phyloP scores from a whole-genome alignment of 2,888 invertebrate genomes.

The Tyria jacobaeae region DNA sequence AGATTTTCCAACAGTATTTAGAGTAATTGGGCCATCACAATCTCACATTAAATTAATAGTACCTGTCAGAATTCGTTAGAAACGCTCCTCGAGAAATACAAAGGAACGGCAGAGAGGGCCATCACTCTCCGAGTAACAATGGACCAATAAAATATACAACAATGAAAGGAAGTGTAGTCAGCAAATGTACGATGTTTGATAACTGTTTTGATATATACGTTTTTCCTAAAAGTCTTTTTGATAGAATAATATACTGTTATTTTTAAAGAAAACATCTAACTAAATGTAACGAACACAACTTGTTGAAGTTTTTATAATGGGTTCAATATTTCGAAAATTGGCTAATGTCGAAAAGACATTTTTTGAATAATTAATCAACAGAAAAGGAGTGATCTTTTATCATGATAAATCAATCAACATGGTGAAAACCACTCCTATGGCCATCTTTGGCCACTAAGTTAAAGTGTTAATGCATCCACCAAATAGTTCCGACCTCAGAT shows the following conservation, averaged over 20 bases:
- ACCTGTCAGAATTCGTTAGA: conserved; percentile 69
- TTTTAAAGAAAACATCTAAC: background rate
- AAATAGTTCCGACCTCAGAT: too few relatives aligned
- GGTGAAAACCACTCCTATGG: too few relatives aligned
- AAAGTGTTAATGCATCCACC: too few relatives aligned
- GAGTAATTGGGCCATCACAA: conserved; percentile 59
- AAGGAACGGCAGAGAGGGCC: conserved; percentile 54
- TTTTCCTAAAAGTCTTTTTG: conserved; percentile 19
- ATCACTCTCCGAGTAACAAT: conserved; percentile 71
- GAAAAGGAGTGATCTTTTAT: too few relatives aligned
- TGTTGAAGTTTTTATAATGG: background rate
- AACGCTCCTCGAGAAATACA: conserved; percentile 58
- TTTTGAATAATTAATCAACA: too few relatives aligned
- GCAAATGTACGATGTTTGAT: conserved; percentile 51
- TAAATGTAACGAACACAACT: background rate
- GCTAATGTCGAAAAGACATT: too few relatives aligned
- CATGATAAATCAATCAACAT: too few relatives aligned
- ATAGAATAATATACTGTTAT: background rate
- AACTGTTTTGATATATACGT: conserved; percentile 41
- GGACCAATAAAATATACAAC: conserved; percentile 74
- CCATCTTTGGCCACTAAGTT: too few relatives aligned
- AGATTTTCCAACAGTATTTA: conserved; percentile 50
- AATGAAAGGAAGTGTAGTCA: conserved; percentile 45
- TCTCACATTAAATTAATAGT: conserved; percentile 70
- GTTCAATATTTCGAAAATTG: background rate